phyloP scores from a whole-genome alignment of 2,113 vertebrate genomes.

The Eudyptes chrysolophus region DNA sequence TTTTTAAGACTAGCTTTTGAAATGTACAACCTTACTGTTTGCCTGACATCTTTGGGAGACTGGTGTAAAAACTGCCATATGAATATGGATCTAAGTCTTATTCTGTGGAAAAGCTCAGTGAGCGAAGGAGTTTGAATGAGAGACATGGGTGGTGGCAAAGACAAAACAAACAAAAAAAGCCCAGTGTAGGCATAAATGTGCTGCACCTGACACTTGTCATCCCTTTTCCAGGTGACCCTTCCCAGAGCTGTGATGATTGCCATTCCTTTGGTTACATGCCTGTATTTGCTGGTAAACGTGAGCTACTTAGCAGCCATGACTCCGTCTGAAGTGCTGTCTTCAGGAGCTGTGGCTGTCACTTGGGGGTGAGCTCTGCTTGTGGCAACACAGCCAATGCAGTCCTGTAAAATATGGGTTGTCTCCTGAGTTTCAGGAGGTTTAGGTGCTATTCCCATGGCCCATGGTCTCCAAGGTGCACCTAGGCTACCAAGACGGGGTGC shows the following conservation, averaged over 20 bases:
- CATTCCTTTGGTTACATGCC: constrained; percentile 84
- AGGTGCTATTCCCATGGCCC: neutral
- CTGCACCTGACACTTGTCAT: neutral
- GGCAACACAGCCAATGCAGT: neutral
- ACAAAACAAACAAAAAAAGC: neutral
- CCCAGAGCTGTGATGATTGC: constrained; percentile 84
- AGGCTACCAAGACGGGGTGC: neutral
- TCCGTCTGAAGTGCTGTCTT: constrained; percentile 82
- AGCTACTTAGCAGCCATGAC: constrained; percentile 89
- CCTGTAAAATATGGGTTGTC: neutral
- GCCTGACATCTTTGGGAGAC: neutral
- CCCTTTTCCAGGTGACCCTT: constrained; percentile 80
- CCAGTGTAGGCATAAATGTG: neutral
- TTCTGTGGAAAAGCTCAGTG: neutral
- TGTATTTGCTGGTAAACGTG: constrained; percentile 88
- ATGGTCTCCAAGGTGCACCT: neutral
- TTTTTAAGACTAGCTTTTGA: neutral
- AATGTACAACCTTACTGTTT: neutral
- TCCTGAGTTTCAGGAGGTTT: neutral
- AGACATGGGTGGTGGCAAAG: neutral
- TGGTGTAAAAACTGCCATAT: neutral
- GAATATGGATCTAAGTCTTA: neutral
- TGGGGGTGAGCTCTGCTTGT: constrained; percentile 80
- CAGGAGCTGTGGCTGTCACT: constrained; percentile 83
- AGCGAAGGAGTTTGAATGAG: neutral